Base-by-base conservation (phyloP, 2,888 invertebrate species). In the Camptogramma bilineatum region DNA sequence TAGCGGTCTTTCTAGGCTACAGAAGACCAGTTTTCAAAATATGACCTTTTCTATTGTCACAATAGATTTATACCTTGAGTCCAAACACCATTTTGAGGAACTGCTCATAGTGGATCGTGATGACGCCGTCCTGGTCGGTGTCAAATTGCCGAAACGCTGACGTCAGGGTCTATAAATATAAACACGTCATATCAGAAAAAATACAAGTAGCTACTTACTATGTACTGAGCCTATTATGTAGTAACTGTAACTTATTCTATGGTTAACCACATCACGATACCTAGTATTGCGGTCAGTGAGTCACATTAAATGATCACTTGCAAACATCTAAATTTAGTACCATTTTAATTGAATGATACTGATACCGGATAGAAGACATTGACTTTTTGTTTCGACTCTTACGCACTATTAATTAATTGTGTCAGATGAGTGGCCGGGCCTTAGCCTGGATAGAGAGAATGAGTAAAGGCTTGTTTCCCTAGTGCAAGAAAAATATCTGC, bases 81-180 rank as follows among this genome's bases (percentile, higher is more conserved):
- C 96, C 95, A 82, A 97, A 96, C 28, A 99, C 98, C 96, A 99
- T 97, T 77, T 96, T 96, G 64, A 99, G 94, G 88, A 99, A 99
- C 85, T 99, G 98, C 90, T 99, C 99, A 81, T 99, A 99, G 77
- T 97, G 97, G 79, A 99, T 98, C 58, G 97, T 97, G 72, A 99
- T 98, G 61, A 98, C 95, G n/a, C 99, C 99, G 89, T 98, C 98
- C 92, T 97, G 96, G 83, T 99, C 98, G 0, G 97, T 97, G 85
- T 99, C 99, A 79, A 95, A 95, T 73, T 96, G 96, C 62, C 97
- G 94, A 87, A 99, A 99, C 52, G 98, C 95, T 59, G 96, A 94
- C 19, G 99, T 99, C 71, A 99, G 87, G 0, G 97, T 98, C 98
- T 99, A 94, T 54, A 95, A 94, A 82, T 19, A 60, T 55, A 17